Base-by-base conservation (phyloP, 2,888 invertebrate species). In the Philhelius pedissequus region DNA sequence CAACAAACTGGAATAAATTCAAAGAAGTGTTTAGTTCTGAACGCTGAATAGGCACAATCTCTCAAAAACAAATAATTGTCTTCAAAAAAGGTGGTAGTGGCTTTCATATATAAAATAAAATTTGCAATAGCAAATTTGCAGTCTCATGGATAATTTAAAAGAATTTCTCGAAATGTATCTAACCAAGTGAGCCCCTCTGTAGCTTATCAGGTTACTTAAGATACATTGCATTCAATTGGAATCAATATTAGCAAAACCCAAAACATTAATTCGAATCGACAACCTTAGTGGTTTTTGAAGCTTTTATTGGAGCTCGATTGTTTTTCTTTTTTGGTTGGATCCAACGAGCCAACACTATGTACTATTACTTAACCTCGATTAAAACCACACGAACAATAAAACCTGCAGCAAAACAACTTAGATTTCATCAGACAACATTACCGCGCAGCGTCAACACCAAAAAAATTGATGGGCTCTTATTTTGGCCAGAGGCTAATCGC, bases 401-500 rank as follows among this genome's bases (percentile, higher is more conserved):
- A 30, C 56, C 20, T 22, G 43, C 62, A 38, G 18, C 3, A 15
- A 43, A 64, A 27, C n/a, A 48, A 32, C 32, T 32, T 22, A 32
- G 48, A 64, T 62, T 62, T 62, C 43, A 62, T 30, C 43, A 35
- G 13, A 58, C 13, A 3, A n/a, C n/a, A n/a, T n/a, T n/a, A n/a
- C n/a, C n/a, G 15, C 22, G 11, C 0, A 15, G 15, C n/a, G 45
- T 64, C 64, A 48, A 64, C 64, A 64, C 48, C 64, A 30, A 62
- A 35, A 60, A 64, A 48, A 48, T 22, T 48, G 48, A 32, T 64
- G 32, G 48, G 32, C 32, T 64, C 22, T 43, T 43, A 64, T 15
- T 48, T 64, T 45, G 20, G 30, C 32, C 32, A 22, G n/a, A 32
- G 48, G 64, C 48, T 30, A 76, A 64, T 76, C 62, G 75, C 62